A percentile compares a stretch with the other conserved stretches of the same genome.
Conservation (phyloP, 2,888 invertebrate genomes). For the Tetragonisca angustula region DNA sequence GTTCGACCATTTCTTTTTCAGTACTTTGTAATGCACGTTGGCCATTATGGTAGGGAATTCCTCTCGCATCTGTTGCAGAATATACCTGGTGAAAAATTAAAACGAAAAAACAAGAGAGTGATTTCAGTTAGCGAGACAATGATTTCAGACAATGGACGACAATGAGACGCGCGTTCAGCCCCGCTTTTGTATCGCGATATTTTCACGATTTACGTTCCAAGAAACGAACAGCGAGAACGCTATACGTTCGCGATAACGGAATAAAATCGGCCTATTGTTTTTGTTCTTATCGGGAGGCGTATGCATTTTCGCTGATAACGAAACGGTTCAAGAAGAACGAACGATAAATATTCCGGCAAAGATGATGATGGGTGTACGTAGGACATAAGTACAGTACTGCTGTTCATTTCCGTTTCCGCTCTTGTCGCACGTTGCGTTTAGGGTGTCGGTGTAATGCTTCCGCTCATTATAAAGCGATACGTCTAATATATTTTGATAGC, state of each 20-base stretch:
- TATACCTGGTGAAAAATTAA: conserved; percentile 70
- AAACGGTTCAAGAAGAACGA: conserved; percentile 10
- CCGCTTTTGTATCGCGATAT: conserved; percentile 10
- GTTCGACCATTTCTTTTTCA: conserved; percentile 80
- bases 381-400: conserved; percentile 5
- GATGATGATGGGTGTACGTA: background rate
- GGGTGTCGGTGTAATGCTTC: background rate
- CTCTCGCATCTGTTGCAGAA: conserved; percentile 76
- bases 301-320: conserved; percentile 35
- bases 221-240: conserved; percentile 51
- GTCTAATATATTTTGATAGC: background rate
- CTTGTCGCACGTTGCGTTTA: conserved; percentile 8
- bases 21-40: conserved; percentile 77
- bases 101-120: background rate
- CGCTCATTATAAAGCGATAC: conserved; percentile 5
- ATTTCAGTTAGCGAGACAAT: background rate
- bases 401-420: conserved; percentile 50
- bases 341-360: conserved; percentile 21
- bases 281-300: conserved; percentile 46
- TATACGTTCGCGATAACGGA: conserved; percentile 41
- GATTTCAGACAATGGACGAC: conserved; percentile 4
- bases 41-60: conserved; percentile 79
- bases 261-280: conserved; percentile 53
- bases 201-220: conserved; percentile 43
- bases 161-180: conserved; percentile 16